Evolutionary conservation across 2,888 invertebrate genomes (phyloP).

Genomic region (Agrotis segetum): DNA sequence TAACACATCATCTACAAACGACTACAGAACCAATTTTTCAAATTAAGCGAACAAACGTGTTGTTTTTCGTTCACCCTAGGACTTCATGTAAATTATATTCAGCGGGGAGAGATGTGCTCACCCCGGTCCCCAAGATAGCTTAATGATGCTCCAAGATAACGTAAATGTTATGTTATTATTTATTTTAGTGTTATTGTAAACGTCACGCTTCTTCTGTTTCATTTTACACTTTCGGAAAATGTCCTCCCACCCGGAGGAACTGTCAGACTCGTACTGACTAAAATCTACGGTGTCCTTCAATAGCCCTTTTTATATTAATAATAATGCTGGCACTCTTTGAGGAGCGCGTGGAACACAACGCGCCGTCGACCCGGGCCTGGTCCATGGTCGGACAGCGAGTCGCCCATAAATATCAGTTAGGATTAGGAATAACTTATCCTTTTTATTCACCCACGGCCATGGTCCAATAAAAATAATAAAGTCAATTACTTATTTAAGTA

Average conservation of each 20-base stretch:
- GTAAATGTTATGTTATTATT: constrained; percentile 60
- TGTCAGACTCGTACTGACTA: no score
- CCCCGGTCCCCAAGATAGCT: constrained; percentile 61
- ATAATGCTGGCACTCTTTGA: no score
- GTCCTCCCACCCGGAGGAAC: no score
- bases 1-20: constrained; percentile 29
- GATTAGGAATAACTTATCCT: neutral
- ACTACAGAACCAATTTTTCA: constrained; percentile 57
- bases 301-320: no score
- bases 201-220: constrained; percentile 16
- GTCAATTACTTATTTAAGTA: no score
- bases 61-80: constrained; percentile 54
- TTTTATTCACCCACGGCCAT: no score
- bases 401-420: no score
- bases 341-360: no score
- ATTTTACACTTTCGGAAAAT: constrained; percentile 8
- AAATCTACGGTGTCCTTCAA: no score
- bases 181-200: constrained; percentile 42
- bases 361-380: no score
- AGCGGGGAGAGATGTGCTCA: constrained; percentile 52
- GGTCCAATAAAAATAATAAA: no score
- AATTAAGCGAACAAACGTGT: constrained; percentile 47
- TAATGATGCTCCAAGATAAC: constrained; percentile 67
- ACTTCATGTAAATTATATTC: constrained; percentile 63
- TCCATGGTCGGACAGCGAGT: no score